Evolutionary conservation across 2,888 invertebrate species (phyloP), one percentile per base, ranked within the genome.

Genomic region (Philonicus albiceps): DNA sequence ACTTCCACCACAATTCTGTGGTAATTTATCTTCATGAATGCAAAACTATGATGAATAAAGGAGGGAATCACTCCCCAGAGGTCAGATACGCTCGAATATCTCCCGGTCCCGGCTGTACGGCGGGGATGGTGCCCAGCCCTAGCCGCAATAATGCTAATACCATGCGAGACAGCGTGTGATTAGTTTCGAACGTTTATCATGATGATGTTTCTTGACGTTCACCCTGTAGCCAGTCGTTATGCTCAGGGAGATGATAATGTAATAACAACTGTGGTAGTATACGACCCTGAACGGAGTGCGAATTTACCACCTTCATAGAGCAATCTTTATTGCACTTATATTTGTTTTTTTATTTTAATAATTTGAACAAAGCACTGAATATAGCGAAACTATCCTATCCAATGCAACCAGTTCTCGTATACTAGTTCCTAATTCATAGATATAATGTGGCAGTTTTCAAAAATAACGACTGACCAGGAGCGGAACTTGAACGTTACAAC

Each of bases 1-100:
- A 84, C 84, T 84, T 84, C 84, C 31, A 84, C 84, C 84, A 73
- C 84, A 84, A 84, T 84, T 84, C 84, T 84, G 84, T 81, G 84
- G 84, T 84, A 84, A 84, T 84, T 84, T 84, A 84, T 84, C 84
- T 84, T 84, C 84, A 84, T 84, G 84, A 84, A 84, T 73, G 72
- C 84, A 84, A 53, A 84, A 84, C 84, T 84, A 84, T 84, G 84
- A 84, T 84, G 84, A 84, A 84, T 84, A 84, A 84, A 84, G 84
- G 40, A 84, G 84, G 34, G 84, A 84, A 84, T 84, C 84, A 84
- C 84, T 84, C 84, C 84, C 84, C 73, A 84, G 84, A 84, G 84
- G 84, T 84, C 84, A 84, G 84, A 73, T 73, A 84, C 40, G 43
- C 27, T 40, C 43, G 84, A 49, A 43, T 40, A 43, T 84, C 40